A percentile compares a stretch with the other conserved stretches of the same genome.
Conservation (phyloP, 2,888 invertebrate species). For the Drosophila nr. fundita region DNA sequence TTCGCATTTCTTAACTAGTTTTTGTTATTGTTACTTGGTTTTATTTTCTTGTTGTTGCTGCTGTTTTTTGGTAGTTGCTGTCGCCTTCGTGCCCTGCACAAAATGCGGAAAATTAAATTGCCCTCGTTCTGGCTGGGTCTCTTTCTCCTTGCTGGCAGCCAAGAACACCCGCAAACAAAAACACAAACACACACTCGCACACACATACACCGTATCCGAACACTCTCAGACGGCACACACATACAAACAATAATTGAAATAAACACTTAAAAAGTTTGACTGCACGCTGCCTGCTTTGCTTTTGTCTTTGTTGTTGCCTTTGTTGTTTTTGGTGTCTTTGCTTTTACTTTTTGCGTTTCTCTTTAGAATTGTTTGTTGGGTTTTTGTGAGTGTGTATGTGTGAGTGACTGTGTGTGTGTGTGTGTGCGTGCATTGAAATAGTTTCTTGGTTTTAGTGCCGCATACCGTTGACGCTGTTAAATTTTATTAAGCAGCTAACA, state of each 20-base stretch:
- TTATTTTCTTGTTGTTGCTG: slow-evolving; percentile 35
- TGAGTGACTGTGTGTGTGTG: background rate
- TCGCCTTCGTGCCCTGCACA: slow-evolving; percentile 50
- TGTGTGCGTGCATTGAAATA: slow-evolving; percentile 55
- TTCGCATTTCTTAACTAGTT: slow-evolving; percentile 82
- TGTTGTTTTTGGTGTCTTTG: slow-evolving; percentile 19
- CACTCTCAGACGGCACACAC: slow-evolving; percentile 26
- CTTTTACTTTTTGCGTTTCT: slow-evolving; percentile 27
- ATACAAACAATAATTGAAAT: slow-evolving; percentile 80
- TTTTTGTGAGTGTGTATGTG: slow-evolving; percentile 5
- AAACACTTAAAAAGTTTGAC: slow-evolving; percentile 78
- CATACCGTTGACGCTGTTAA: slow-evolving; percentile 64
- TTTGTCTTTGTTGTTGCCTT: slow-evolving; percentile 10
- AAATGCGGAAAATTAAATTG: slow-evolving; percentile 82
- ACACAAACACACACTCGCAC: slow-evolving; percentile 24
- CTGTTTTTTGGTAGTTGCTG: slow-evolving; percentile 49
- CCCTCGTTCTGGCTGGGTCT: slow-evolving; percentile 47
- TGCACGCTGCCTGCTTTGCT: slow-evolving; percentile 44
- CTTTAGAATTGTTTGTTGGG: slow-evolving; percentile 22
- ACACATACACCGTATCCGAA: slow-evolving; percentile 26
- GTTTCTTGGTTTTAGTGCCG: slow-evolving; percentile 57
- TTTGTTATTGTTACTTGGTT: slow-evolving; percentile 73
- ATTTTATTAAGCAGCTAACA: slow-evolving; percentile 65
- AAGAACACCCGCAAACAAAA: slow-evolving; percentile 33
- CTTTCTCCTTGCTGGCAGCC: slow-evolving; percentile 14